phyloP scores from a whole-genome alignment of 2,888 invertebrate species.

The Melipona beecheii region DNA sequence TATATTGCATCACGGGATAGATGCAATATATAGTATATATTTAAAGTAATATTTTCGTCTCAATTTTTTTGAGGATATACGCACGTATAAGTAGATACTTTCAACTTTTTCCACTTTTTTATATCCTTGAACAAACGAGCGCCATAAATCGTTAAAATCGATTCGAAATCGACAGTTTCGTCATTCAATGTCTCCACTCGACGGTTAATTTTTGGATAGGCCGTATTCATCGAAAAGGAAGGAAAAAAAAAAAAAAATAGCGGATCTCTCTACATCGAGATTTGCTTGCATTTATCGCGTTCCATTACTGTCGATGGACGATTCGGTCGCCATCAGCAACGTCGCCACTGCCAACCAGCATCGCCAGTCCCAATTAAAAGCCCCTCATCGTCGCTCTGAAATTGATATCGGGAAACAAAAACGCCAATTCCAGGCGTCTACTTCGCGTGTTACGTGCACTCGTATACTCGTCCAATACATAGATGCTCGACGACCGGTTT shows the following conservation, averaged over 20 bases:
- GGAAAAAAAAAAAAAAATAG: background rate
- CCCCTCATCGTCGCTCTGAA: conserved; percentile 77
- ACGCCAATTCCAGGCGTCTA: conserved; percentile 82
- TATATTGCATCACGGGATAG: background rate
- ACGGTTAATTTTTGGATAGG: conserved; percentile 7
- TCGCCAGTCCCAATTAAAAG: conserved; percentile 78
- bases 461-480: conserved; percentile 40
- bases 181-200: background rate
- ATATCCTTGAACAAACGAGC: background rate
- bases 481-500: conserved; percentile 13
- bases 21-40: background rate
- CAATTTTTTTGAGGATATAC: background rate
- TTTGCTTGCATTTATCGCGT: conserved; percentile 69
- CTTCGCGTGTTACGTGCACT: conserved; percentile 68
- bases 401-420: conserved; percentile 82
- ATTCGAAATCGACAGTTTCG: background rate
- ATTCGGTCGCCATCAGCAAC: conserved; percentile 66
- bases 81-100: background rate
- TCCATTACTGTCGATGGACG: conserved; percentile 70
- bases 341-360: conserved; percentile 30
- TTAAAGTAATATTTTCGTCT: background rate
- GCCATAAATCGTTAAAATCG: background rate
- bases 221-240: background rate
- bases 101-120: background rate
- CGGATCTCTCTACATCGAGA: conserved; percentile 47